Evolutionary conservation across 23 tunicate genomes (phyloP).

Genomic region (Diplosoma virens): DNA sequence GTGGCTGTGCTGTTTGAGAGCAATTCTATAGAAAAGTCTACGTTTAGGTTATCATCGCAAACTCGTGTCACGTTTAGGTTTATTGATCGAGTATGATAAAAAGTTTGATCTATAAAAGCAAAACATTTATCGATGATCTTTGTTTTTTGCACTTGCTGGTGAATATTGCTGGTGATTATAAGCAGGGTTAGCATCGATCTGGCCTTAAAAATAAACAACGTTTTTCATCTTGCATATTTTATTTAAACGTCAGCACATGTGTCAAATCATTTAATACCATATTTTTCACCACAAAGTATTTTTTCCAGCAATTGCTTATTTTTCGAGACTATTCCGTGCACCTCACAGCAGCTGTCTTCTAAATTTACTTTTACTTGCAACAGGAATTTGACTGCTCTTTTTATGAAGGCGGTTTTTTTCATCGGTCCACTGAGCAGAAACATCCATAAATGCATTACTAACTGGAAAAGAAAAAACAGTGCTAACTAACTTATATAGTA

Average conservation of each 20-base stretch:
- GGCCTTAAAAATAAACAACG: background rate
- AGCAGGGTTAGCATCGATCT: constrained; percentile 3
- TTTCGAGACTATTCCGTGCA: background rate
- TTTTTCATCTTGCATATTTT: background rate
- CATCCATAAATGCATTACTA: constrained; percentile 15
- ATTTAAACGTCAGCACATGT: background rate
- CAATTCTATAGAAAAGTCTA: too few species aligned
- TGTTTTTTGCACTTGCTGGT: too few species aligned
- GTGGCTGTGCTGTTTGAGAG: too few species aligned
- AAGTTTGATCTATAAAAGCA: too few species aligned
- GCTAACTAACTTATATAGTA: constrained; percentile 29
- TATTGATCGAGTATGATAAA: too few species aligned
- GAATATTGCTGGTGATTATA: too few species aligned
- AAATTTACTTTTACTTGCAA: constrained; percentile 1
- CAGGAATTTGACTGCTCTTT: background rate
- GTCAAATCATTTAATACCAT: constrained; percentile 7
- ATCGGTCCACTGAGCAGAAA: background rate
- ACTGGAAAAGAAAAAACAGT: constrained; percentile 14
- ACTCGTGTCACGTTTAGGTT: too few species aligned
- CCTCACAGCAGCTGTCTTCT: background rate
- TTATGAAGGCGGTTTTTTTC: background rate
- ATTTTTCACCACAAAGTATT: background rate
- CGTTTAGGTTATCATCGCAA: too few species aligned
- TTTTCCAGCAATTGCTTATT: background rate
- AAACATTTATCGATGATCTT: too few species aligned